Evolutionary conservation across 2,797 vertebrate species (phyloP).

Genomic region (Enteromius radiatus): DNA sequence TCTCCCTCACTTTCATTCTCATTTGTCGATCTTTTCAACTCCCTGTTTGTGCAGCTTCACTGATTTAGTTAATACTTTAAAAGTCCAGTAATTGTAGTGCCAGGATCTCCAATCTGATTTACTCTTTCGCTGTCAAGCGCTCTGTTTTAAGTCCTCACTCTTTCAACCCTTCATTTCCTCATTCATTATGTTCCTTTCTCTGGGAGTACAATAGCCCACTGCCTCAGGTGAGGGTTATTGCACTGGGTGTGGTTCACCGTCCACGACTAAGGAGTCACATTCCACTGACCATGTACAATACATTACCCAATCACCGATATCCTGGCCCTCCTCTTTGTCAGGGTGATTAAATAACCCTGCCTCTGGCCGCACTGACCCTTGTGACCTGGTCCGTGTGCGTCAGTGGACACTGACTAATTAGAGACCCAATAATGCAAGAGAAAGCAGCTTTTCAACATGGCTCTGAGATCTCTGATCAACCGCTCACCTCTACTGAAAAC

Average conservation of each 20-base stretch:
- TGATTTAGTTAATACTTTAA: slow-evolving; percentile 46
- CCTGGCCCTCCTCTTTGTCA: slow-evolving; percentile 64
- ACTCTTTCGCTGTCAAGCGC: slow-evolving; percentile 22
- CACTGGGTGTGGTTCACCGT: slow-evolving; percentile 54
- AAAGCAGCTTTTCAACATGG: slow-evolving; percentile 65
- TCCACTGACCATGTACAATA: slow-evolving; percentile 57
- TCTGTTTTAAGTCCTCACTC: slow-evolving; percentile 42
- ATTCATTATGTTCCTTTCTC: slow-evolving; percentile 47
- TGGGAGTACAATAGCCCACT: slow-evolving; percentile 45
- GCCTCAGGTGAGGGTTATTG: slow-evolving; percentile 62
- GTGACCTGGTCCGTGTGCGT: slow-evolving; percentile 76
- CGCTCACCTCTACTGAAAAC: slow-evolving; percentile 16
- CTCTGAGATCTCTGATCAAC: slow-evolving; percentile 51
- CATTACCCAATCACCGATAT: slow-evolving; percentile 52
- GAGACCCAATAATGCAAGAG: slow-evolving; percentile 70
- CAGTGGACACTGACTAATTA: slow-evolving; percentile 74
- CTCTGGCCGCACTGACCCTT: slow-evolving; percentile 70
- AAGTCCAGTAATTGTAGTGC: slow-evolving; percentile 36
- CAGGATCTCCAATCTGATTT: slow-evolving; percentile 46
- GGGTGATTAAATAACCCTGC: slow-evolving; percentile 75
- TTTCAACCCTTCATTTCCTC: slow-evolving; percentile 57
- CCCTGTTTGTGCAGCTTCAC: slow-evolving; percentile 51
- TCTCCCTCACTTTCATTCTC: slow-evolving; percentile 29
- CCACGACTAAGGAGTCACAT: slow-evolving; percentile 55
- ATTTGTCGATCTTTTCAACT: slow-evolving; percentile 34